Conservation (phyloP, 2,797 vertebrate genomes). For the Stomatorhinus walkeri region DNA sequence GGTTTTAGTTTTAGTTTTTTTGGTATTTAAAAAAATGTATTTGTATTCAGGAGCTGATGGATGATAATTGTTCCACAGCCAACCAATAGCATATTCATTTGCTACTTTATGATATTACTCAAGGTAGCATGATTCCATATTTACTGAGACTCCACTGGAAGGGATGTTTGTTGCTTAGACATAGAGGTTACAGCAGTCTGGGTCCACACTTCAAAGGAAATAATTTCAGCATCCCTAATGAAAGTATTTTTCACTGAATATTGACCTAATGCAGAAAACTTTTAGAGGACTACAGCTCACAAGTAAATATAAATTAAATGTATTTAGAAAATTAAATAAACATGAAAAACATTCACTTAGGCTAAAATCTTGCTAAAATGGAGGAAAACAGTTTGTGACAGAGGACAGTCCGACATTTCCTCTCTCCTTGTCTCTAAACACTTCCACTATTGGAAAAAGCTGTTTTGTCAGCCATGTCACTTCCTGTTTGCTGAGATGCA, state of each 20-base stretch:
- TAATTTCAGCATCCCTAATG: not conserved
- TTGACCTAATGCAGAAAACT: not conserved
- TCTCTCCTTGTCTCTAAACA: not conserved
- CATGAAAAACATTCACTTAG: not conserved
- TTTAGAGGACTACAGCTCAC: not conserved
- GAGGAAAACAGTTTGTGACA: not conserved
- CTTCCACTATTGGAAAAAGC: not conserved
- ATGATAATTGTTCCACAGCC: not conserved
- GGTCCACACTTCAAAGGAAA: not conserved
- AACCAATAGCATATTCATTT: not conserved
- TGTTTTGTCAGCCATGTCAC: constrained; percentile 8
- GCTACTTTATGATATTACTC: not conserved
- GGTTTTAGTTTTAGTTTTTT: not conserved
- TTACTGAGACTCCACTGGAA: not conserved
- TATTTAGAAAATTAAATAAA: not conserved
- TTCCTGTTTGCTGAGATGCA: constrained; percentile 20
- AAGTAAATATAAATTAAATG: not conserved
- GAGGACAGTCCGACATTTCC: not conserved
- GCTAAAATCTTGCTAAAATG: not conserved
- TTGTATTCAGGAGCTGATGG: not conserved
- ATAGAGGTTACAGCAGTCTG: not conserved
- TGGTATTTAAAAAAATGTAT: not conserved
- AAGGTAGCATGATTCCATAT: not conserved
- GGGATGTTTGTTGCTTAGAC: not conserved
- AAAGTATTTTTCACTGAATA: not conserved